Evolutionary conservation across 2,113 vertebrate genomes (phyloP), one percentile per base, ranked within the genome.

Genomic region (Crotophaga sulcirostris): DNA sequence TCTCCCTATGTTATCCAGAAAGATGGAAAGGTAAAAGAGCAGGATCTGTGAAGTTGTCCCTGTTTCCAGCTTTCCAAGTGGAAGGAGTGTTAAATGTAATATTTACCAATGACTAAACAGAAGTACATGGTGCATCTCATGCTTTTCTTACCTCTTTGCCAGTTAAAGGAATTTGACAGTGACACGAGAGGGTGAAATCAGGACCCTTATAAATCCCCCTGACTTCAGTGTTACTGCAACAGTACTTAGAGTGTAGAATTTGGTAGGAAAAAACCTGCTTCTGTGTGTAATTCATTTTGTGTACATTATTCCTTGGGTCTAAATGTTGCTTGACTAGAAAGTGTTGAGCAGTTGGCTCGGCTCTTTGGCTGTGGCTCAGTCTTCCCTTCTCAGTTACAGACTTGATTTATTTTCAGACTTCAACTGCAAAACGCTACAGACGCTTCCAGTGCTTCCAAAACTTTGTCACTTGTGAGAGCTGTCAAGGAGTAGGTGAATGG

Each of bases 41-140:
- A 84, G 89, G 34, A 80, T 81, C 51, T 88, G 47, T 80, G 63
- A 94, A 83, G 47, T 5, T 91, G 51, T 74, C 49, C 69, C 70
- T 69, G 42, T 79, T 89, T 69, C 70, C 87, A 91, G 70, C 87
- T 91, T 95, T 83, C 42, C 51, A 59, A 83, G 82, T 90, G 78
- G 62, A 92, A 85, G 28, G 45, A 91, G 16, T 87, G n/a, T 87
- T 87, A 90, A 85, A 91, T 91, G 49, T 85, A 66, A 42, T 76
- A 78, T 68, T 70, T 86, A 64, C 49, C 17, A 59, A 16, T 83
- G 38, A 47, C 54, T 73, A 34, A 85, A 63, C 1, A 45, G 63
- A 87, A 96, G 16, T 59, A 20, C 59, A 54, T 63, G 33, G 51
- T 68, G 59, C 28, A 20, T n/a, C 70, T 87, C 17, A 4, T 91